phyloP scores from a whole-genome alignment of 2,113 vertebrate genomes.

The Erinaceus europaeus region DNA sequence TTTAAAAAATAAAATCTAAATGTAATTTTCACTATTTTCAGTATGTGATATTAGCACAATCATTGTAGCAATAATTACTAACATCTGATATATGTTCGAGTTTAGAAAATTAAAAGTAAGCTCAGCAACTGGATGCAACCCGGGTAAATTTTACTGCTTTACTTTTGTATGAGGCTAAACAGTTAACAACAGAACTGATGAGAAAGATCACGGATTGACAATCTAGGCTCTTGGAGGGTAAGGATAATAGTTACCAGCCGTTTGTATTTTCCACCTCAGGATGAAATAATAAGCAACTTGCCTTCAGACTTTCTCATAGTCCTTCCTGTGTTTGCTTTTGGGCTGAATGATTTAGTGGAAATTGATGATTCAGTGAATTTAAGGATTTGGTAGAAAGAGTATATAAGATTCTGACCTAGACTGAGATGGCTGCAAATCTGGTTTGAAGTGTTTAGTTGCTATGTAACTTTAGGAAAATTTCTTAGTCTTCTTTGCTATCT shows the following conservation, averaged over 20 bases:
- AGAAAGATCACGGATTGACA: neutral
- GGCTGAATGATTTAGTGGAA: neutral
- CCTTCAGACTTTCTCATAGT: neutral
- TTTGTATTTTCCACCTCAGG: neutral
- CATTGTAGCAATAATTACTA: neutral
- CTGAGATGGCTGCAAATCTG: neutral
- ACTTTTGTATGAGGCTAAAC: neutral
- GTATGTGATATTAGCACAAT: neutral
- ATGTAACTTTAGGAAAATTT: neutral
- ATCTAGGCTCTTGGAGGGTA: neutral
- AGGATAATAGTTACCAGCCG: neutral
- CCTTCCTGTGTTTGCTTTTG: neutral
- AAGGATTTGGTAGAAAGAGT: neutral
- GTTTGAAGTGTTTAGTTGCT: neutral
- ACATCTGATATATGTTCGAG: neutral
- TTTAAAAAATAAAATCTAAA: neutral
- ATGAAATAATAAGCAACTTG: neutral
- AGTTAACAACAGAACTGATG: neutral
- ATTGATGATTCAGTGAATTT: neutral
- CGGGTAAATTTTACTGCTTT: neutral
- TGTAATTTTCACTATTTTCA: neutral
- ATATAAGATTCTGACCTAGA: neutral
- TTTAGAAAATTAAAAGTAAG: slow-evolving; percentile 29
- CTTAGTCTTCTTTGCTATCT: neutral
- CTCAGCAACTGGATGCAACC: neutral